Conservation (phyloP, 2,888 invertebrate species). For the Homarus gammarus region DNA sequence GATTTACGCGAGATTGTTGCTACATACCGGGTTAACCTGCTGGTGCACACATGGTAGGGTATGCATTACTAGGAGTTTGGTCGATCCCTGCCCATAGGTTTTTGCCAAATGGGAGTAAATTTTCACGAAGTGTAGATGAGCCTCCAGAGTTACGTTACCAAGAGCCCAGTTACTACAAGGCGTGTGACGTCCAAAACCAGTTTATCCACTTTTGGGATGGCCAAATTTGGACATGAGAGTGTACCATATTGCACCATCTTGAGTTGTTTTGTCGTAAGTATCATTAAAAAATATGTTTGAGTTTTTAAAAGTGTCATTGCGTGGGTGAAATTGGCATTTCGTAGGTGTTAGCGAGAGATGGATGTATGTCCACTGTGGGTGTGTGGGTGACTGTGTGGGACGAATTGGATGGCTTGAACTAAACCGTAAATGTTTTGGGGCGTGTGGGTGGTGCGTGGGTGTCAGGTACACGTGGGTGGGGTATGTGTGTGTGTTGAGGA, state of each 20-base stretch:
- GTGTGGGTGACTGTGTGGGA: constrained; percentile 8
- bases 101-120: too few relatives aligned
- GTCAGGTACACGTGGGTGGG: background rate
- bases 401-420: constrained; percentile 8
- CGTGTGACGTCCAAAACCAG: background rate
- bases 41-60: too few relatives aligned
- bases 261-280: background rate
- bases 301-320: background rate
- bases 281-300: background rate
- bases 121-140: background rate
- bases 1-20: too few relatives aligned
- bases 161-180: constrained; percentile 5
- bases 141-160: background rate
- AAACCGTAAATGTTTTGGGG: background rate
- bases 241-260: constrained; percentile 9
- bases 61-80: too few relatives aligned
- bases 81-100: too few relatives aligned
- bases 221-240: background rate
- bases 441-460: constrained; percentile 2
- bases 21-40: too few relatives aligned
- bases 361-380: background rate
- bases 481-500: background rate
- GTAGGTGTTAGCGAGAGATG: background rate
- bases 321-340: background rate
- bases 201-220: background rate